phyloP scores from a whole-genome alignment of 2,797 vertebrate genomes.

The Urocyon cinereoargenteus region DNA sequence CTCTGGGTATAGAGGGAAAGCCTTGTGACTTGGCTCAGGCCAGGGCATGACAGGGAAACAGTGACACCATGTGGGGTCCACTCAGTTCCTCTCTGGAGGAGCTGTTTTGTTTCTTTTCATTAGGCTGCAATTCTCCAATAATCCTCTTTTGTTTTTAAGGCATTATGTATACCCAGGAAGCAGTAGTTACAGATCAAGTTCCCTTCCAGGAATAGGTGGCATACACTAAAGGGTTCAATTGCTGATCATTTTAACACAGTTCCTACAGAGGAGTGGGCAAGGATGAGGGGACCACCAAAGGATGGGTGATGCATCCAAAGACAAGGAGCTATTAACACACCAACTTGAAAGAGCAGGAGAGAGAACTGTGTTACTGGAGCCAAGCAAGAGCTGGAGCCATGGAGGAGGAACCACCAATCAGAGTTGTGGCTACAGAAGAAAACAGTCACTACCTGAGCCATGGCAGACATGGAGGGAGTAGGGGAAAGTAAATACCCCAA shows the following conservation, averaged over 20 bases:
- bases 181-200: background rate
- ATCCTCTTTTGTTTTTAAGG: background rate
- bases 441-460: background rate
- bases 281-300: background rate
- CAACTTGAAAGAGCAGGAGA: background rate
- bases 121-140: background rate
- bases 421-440: background rate
- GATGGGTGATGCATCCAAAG: background rate
- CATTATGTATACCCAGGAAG: background rate
- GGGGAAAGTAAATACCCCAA: background rate
- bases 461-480: fast-evolving
- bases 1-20: background rate
- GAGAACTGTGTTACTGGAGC: background rate
- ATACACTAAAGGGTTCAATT: background rate
- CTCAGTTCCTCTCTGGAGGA: background rate
- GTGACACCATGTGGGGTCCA: background rate
- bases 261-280: background rate
- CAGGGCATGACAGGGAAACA: background rate
- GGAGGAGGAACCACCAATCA: background rate
- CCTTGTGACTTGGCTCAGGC: background rate
- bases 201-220: background rate
- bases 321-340: background rate
- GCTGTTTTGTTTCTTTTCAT: background rate
- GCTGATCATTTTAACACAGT: background rate
- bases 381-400: background rate